Evolutionary conservation across 1,140 invertebrate species (phyloP), one percentile per base, ranked within the genome.

Genomic region (Aporrectodea caliginosa): DNA sequence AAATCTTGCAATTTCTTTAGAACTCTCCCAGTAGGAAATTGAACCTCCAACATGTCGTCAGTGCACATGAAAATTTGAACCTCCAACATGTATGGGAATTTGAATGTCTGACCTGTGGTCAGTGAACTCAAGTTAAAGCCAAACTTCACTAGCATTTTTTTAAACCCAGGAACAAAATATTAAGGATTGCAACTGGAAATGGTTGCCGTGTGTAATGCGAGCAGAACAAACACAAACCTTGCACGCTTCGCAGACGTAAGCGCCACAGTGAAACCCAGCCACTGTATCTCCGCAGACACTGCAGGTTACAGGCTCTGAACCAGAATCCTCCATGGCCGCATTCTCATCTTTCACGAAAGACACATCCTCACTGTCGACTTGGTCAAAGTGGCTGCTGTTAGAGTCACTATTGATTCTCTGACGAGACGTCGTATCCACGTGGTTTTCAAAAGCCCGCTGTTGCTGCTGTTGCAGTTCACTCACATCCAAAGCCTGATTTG

Each of bases 161-260:
- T n/a, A n/a, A n/a, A n/a, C n/a, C n/a, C n/a, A n/a, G n/a, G n/a
- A n/a, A n/a, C n/a, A n/a, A n/a, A n/a, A n/a, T n/a, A n/a, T n/a
- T n/a, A n/a, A n/a, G n/a, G n/a, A n/a, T n/a, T n/a, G n/a, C n/a
- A n/a, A n/a, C n/a, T n/a, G n/a, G n/a, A n/a, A n/a, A n/a, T n/a
- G n/a, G n/a, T n/a, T n/a, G n/a, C n/a, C n/a, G n/a, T n/a, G n/a
- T n/a, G n/a, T n/a, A n/a, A n/a, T n/a, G n/a, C 43, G n/a, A 78
- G 22, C n/a, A n/a, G n/a, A n/a, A n/a, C n/a, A n/a, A n/a, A n/a
- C 22, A 69, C 78, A 82, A 84, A 88, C 88, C 86, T 89, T 89
- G 78, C 88, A 89, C 16, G 88, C 88, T 80, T 89, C 88, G 84
- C 88, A 89, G 29, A 88, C 86, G 73, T 85, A 87, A 0, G 88